Evolutionary conservation across 2,888 invertebrate genomes (phyloP), one percentile per base, ranked within the genome.

Genomic region (Synanthedon andrenaeformis): DNA sequence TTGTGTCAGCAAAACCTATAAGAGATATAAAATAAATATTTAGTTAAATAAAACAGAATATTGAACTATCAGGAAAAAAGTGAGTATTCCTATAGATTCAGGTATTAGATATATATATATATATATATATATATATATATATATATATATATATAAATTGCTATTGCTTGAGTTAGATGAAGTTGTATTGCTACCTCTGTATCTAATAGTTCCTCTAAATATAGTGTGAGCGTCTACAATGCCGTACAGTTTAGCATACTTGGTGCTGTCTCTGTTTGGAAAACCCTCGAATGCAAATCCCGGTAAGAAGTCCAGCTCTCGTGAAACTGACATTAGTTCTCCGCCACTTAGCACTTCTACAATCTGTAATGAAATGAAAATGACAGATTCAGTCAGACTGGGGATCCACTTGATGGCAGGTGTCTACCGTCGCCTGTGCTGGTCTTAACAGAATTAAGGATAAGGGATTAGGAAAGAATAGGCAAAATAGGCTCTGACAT

Each of bases 211-310:
- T 55, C 99, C 99, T 56, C 99, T 88, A 53, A 99, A 86, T 65
- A 99, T 89, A 0, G 99, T 99, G 57, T 93, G 91, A 0, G 96
- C 94, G 65, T 95, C 93, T 42, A 91, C 89, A 56, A 99, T 93
- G 3, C 96, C 96, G 74, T 99, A 99, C 0, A 95, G 89, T 51
- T 93, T 90, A 0, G 92, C 90, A 73, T 99, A 99, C 45, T 92
- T 89, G 0, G 95, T 95, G 54, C 98, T 98, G 76, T 99, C 99
- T 56, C 99, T 89, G 84, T 99, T 99, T 0, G 99, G 97, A 72
- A 95, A 98, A 0, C 98, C 98, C 86, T 99, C 98, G 53, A 99
- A 89, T 12, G 96, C 95, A 71, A 99, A 97, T 0, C 99, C 99
- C 0, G 99, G 99, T 54, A 99, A 87, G 80, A 99, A 99, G 72